Base-by-base conservation (phyloP, 2,888 invertebrate species). In the Subacronicta megacephala region DNA sequence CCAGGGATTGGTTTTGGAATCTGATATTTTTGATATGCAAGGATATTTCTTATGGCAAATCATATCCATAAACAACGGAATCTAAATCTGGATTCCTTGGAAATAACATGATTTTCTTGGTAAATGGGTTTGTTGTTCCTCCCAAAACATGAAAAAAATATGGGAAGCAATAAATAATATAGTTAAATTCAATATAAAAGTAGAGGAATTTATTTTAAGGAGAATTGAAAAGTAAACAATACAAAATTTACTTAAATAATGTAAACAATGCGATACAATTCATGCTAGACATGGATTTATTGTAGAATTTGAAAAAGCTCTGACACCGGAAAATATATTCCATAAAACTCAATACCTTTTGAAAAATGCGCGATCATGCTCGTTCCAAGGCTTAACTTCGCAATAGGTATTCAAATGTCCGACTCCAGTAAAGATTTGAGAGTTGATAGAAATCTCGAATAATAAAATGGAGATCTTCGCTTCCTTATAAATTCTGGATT, bases 401-500 rank as follows among this genome's bases (percentile, higher is more conserved):
- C 57, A 26, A n/a, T 31, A 31, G n/a, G 59, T 76, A 76, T 75
- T 75, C 77, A 75, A 73, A 75, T 70, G 62, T 45, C 61, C 44
- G 53, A 58, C 67, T 51, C 51, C 62, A 59, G 41, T 70, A 52
- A 54, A 67, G 58, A 59, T 76, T 63, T 36, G 15, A 53, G 47
- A 56, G 57, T 13, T 23, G 54, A 72, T 71, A 59, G 56, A 62
- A 67, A 45, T 49, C 54, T 51, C 45, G 45, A 56, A 72, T 74
- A 62, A 73, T 73, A 63, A 42, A 66, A 72, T 59, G 51, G 40
- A 40, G 42, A 44, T 42, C 41, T 33, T 53, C 56, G 31, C 12
- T 12, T 51, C 50, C 53, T 68, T 62, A 64, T 67, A 46, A 42
- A 62, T 57, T 49, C 45, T 41, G 41, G 29, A 60, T 71, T 65